Conservation (phyloP, 2,113 vertebrate genomes). For the Zosterops lateralis region DNA sequence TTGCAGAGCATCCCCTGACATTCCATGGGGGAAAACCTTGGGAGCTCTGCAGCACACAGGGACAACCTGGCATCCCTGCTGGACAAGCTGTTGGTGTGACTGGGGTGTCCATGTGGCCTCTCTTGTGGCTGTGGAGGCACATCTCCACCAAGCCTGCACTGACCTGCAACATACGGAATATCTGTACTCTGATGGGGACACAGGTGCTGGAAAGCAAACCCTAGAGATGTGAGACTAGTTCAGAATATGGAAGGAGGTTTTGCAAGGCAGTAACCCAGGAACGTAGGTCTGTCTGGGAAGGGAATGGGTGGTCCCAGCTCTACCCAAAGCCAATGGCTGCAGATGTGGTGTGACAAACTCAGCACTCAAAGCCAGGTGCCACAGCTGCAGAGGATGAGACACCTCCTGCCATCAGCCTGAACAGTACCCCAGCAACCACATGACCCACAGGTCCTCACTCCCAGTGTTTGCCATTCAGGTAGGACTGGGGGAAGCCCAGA, state of each 20-base stretch:
- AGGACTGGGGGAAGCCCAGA: no score
- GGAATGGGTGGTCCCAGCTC: fast-evolving
- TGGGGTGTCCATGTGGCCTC: no score
- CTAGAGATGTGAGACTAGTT: not conserved
- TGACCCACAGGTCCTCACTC: not conserved
- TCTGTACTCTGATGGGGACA: not conserved
- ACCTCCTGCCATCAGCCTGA: not conserved
- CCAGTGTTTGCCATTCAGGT: not conserved
- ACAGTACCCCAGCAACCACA: not conserved
- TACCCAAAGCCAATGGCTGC: not conserved
- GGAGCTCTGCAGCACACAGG: not conserved
- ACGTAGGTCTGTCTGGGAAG: fast-evolving
- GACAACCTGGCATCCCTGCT: not conserved
- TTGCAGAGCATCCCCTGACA: not conserved
- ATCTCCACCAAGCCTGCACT: not conserved
- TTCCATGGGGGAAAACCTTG: fast-evolving
- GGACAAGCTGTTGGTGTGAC: fast-evolving
- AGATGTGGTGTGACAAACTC: not conserved
- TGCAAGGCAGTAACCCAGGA: not conserved
- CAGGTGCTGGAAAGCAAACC: not conserved
- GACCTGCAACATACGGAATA: not conserved
- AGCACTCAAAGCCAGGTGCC: fast-evolving
- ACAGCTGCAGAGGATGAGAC: not conserved
- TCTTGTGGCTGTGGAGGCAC: not conserved
- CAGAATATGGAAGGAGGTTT: not conserved